phyloP scores from a whole-genome alignment of 2,888 invertebrate species.

The Synergus gifuensis region DNA sequence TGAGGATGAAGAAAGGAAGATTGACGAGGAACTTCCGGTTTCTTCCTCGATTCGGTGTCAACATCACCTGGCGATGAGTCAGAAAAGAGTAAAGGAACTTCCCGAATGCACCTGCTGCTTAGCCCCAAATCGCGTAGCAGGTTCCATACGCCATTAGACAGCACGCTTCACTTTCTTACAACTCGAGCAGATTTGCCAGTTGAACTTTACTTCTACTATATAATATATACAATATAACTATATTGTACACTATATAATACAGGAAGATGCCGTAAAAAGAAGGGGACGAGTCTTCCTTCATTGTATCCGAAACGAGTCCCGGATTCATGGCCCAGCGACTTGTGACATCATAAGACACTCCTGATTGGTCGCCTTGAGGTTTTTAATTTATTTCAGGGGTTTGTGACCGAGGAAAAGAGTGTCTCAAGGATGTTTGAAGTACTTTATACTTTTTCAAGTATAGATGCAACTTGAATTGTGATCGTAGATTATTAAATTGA shows the following conservation, averaged over 20 bases:
- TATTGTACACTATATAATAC: background rate
- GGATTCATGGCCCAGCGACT: conserved; percentile 74
- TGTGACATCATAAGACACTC: conserved; percentile 64
- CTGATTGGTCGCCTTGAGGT: conserved; percentile 45
- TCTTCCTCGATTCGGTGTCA: conserved; percentile 45
- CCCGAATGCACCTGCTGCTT: conserved; percentile 69
- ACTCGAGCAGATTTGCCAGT: conserved; percentile 36
- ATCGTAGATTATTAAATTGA: background rate
- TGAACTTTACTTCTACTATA: conserved; percentile 15
- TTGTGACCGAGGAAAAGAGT: background rate
- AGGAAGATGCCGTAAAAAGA: conserved; percentile 33
- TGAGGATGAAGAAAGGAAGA: conserved; percentile 3
- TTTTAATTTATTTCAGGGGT: conserved; percentile 14
- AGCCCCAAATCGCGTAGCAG: conserved; percentile 65
- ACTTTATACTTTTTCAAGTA: background rate
- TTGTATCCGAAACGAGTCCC: conserved; percentile 68
- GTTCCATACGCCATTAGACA: conserved; percentile 55
- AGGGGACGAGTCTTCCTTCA: conserved; percentile 55
- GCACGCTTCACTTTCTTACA: conserved; percentile 43
- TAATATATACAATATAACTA: background rate
- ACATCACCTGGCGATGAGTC: conserved; percentile 75
- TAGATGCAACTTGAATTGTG: background rate
- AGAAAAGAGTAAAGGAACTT: conserved; percentile 64
- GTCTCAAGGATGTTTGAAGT: background rate
- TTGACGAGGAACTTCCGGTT: conserved; percentile 61